Conservation (phyloP, 2,888 invertebrate genomes). For the Nymphalis polychloros region DNA sequence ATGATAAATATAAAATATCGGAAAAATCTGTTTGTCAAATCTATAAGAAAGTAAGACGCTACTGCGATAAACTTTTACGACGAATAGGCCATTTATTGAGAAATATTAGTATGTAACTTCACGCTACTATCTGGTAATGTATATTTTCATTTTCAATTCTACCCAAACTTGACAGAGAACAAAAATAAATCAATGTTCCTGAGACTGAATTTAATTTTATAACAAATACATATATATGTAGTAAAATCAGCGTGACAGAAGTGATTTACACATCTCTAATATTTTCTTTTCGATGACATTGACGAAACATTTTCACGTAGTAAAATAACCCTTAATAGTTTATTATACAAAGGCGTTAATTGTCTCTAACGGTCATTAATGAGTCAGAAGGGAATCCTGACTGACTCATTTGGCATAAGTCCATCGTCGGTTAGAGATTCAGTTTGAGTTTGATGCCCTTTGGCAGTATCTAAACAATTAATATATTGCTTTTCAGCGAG, state of each 20-base stretch:
- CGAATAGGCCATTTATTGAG: too few species aligned
- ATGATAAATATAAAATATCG: too few species aligned
- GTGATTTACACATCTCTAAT: conserved; percentile 2
- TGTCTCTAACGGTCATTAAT: background rate
- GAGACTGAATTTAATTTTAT: too few species aligned
- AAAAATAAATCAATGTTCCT: too few species aligned
- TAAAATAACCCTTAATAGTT: background rate
- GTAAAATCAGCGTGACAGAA: conserved; percentile 6
- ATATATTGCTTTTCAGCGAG: background rate
- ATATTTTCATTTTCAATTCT: too few species aligned
- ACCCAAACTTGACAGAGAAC: too few species aligned
- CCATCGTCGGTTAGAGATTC: conserved; percentile 13
- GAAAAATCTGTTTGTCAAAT: background rate
- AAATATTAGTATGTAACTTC: too few species aligned
- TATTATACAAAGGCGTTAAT: background rate
- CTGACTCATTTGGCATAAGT: conserved; percentile 27
- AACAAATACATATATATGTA: background rate
- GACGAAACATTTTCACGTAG: background rate
- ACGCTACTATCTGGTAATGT: too few species aligned
- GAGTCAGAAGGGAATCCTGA: conserved; percentile 22
- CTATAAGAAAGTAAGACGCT: too few species aligned
- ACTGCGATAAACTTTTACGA: too few species aligned
- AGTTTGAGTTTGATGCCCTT: conserved; percentile 24
- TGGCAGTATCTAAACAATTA: conserved; percentile 2
- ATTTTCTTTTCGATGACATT: conserved; percentile 5